phyloP scores from a whole-genome alignment of 2,888 invertebrate genomes.

The Drosophila anomalata region DNA sequence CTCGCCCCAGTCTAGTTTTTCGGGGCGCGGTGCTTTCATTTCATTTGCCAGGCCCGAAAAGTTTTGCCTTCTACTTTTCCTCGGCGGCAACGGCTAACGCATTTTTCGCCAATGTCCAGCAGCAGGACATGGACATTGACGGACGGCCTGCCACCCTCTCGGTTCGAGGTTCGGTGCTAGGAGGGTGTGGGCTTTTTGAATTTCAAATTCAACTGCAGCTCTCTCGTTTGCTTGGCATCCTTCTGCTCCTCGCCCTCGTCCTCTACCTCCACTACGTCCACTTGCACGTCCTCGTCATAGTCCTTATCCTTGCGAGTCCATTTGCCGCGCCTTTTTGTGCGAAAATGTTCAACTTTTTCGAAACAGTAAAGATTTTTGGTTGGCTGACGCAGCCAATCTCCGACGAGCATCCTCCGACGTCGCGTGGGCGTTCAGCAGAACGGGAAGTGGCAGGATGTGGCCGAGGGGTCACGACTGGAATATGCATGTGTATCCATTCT shows the following conservation, averaged over 20 bases:
- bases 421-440: neutral
- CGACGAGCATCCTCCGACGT: slow-evolving; percentile 48
- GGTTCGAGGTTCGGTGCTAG: neutral
- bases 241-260: slow-evolving; percentile 25
- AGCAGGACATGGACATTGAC: slow-evolving; percentile 75
- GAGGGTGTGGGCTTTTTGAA: slow-evolving; percentile 71
- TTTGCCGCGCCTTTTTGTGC: slow-evolving; percentile 76
- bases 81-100: slow-evolving; percentile 61
- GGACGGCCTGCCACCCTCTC: slow-evolving; percentile 54
- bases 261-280: no score
- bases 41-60: slow-evolving; percentile 75
- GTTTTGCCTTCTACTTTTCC: slow-evolving; percentile 75
- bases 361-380: slow-evolving; percentile 81
- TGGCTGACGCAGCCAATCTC: slow-evolving; percentile 79
- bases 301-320: slow-evolving; percentile 23
- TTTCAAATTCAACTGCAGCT: slow-evolving; percentile 75
- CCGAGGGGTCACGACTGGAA: slow-evolving; percentile 17
- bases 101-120: slow-evolving; percentile 76
- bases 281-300: slow-evolving; percentile 11
- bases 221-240: slow-evolving; percentile 37
- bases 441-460: slow-evolving; percentile 9
- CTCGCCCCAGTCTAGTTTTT: slow-evolving; percentile 36
- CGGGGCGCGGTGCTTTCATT: slow-evolving; percentile 73
- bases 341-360: slow-evolving; percentile 77
- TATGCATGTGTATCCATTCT: slow-evolving; percentile 48